Conservation (phyloP, 2,113 vertebrate species). For the Nematolebias whitei region DNA sequence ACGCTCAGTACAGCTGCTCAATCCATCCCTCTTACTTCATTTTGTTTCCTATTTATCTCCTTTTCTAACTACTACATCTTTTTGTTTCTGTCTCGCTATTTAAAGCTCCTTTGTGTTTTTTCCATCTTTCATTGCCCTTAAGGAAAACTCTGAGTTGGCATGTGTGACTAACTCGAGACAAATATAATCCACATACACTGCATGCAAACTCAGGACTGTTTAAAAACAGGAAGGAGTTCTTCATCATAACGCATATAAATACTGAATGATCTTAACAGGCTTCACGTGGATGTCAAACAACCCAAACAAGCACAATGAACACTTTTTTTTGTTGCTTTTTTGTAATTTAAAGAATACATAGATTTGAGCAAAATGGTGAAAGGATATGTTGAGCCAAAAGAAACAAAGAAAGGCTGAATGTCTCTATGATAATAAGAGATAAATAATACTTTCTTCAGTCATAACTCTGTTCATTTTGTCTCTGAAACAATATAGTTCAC, state of each 20-base stretch:
- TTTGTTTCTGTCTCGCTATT: slow-evolving; percentile 34
- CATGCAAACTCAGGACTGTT: slow-evolving; percentile 28
- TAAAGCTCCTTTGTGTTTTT: slow-evolving; percentile 36
- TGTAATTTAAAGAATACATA: slow-evolving; percentile 45
- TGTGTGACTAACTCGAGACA: slow-evolving; percentile 41
- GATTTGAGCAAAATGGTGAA: slow-evolving; percentile 63
- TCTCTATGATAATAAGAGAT: slow-evolving; percentile 41
- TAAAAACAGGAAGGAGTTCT: neutral
- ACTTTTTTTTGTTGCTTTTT: slow-evolving; percentile 11
- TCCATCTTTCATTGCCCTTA: slow-evolving; percentile 30
- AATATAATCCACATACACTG: slow-evolving; percentile 25
- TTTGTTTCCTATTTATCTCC: slow-evolving; percentile 48
- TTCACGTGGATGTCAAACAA: neutral
- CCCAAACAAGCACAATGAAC: slow-evolving; percentile 29
- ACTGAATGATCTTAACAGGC: neutral
- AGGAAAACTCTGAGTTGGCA: slow-evolving; percentile 57
- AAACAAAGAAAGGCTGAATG: slow-evolving; percentile 20
- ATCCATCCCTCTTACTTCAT: slow-evolving; percentile 35
- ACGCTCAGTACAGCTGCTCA: slow-evolving; percentile 56
- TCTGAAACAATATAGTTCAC: slow-evolving; percentile 29
- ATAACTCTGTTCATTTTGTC: slow-evolving; percentile 28
- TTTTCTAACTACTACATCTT: slow-evolving; percentile 1
- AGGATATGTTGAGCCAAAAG: slow-evolving; percentile 33
- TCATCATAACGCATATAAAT: neutral
- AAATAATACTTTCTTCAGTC: slow-evolving; percentile 27